phyloP scores from a whole-genome alignment of 2,797 vertebrate species.

The Chloroceryle amazona region DNA sequence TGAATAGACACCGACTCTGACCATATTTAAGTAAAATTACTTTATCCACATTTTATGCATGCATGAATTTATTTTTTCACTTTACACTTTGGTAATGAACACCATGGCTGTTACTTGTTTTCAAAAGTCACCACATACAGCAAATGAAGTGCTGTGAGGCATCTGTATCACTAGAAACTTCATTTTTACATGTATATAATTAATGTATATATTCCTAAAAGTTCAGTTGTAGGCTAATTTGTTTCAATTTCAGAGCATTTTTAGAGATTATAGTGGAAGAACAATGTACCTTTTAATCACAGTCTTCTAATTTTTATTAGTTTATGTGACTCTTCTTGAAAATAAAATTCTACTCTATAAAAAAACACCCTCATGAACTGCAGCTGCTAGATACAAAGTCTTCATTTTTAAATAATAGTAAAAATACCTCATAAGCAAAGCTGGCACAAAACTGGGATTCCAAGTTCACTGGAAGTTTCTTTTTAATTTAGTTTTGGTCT shows the following conservation, averaged over 20 bases:
- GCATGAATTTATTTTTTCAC: background rate
- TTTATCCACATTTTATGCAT: background rate
- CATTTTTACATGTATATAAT: background rate
- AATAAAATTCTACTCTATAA: background rate
- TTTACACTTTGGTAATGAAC: background rate
- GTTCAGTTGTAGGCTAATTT: background rate
- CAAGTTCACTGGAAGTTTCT: slow-evolving; percentile 2
- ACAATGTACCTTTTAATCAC: background rate
- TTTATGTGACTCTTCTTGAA: background rate
- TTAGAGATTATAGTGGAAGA: background rate
- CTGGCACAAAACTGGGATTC: slow-evolving; percentile 9
- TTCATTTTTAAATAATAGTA: background rate
- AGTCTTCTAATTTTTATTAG: background rate
- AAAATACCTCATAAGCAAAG: background rate
- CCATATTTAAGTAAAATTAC: background rate
- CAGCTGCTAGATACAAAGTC: background rate
- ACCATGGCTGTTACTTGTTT: background rate
- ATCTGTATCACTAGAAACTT: background rate
- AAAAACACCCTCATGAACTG: background rate
- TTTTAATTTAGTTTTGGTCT: slow-evolving; percentile 54
- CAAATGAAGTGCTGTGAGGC: background rate
- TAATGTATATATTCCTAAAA: background rate
- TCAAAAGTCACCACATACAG: background rate
- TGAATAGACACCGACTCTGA: background rate
- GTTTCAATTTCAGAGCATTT: background rate